A percentile compares a stretch with the other conserved stretches of the same genome.
Conservation (phyloP, 2,113 vertebrate genomes). For the Dasypus novemcinctus region DNA sequence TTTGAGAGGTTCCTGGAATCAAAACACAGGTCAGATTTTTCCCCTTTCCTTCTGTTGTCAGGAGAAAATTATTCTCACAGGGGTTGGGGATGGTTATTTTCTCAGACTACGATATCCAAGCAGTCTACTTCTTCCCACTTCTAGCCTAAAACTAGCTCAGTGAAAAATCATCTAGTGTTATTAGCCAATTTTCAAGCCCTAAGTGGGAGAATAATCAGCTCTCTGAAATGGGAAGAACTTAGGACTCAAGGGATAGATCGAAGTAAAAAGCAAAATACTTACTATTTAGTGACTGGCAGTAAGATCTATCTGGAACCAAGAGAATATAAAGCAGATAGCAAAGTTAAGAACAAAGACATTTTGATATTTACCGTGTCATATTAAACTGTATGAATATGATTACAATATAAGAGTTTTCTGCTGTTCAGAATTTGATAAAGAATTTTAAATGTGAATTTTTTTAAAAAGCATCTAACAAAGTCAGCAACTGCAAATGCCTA, state of each 20-base stretch:
- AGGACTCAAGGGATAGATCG: background rate
- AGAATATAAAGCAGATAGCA: background rate
- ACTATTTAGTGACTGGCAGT: background rate
- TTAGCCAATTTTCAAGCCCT: background rate
- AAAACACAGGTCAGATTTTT: slow-evolving; percentile 72
- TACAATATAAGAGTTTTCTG: slow-evolving; percentile 1
- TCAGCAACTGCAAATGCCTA: background rate
- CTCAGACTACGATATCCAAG: slow-evolving; percentile 11
- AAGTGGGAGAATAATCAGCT: background rate
- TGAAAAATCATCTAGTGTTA: background rate
- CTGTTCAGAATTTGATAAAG: background rate
- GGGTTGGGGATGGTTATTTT: slow-evolving; percentile 63
- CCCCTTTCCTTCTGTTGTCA: slow-evolving; percentile 75
- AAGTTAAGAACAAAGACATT: slow-evolving; percentile 4
- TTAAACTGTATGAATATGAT: background rate
- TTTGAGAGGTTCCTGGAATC: slow-evolving; percentile 78
- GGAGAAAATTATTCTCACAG: slow-evolving; percentile 70
- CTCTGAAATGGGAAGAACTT: background rate
- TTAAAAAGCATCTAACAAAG: slow-evolving; percentile 6
- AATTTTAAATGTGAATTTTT: background rate
- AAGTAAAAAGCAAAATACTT: slow-evolving; percentile 39
- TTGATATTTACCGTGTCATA: background rate
- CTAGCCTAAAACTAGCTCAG: background rate
- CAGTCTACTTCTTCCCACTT: slow-evolving; percentile 24
- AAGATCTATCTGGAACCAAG: background rate